Evolutionary conservation across 2,797 vertebrate species (phyloP).

Genomic region (Clarias pachynema): DNA sequence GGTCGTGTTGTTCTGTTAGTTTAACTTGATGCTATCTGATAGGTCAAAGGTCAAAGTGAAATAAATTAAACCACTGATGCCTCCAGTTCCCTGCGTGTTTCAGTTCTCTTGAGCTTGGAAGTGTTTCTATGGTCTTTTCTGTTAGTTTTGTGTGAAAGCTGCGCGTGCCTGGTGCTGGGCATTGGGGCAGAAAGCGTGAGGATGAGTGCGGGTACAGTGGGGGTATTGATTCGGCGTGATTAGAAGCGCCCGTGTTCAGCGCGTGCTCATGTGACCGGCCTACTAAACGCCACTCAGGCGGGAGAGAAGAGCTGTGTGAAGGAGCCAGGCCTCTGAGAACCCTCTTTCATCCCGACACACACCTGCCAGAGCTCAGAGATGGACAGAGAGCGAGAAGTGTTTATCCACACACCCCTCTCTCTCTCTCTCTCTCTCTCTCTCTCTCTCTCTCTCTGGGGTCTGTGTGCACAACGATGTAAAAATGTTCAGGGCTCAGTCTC

Average conservation of each 20-base stretch:
- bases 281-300: slow-evolving; percentile 74
- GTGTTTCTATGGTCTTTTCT: slow-evolving; percentile 11
- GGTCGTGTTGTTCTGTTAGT: neutral
- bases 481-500: slow-evolving; percentile 72
- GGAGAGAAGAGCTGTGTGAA: slow-evolving; percentile 38
- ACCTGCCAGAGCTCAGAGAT: slow-evolving; percentile 49
- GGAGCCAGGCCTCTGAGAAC: slow-evolving; percentile 53
- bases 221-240: slow-evolving; percentile 76
- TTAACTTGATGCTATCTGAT: neutral
- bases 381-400: slow-evolving; percentile 40
- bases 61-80: slow-evolving; percentile 4
- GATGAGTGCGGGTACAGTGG: slow-evolving; percentile 73
- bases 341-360: slow-evolving; percentile 55
- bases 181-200: slow-evolving; percentile 64
- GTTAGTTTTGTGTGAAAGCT: slow-evolving; percentile 22
- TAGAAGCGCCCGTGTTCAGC: slow-evolving; percentile 69
- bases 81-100: neutral
- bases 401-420: slow-evolving; percentile 19
- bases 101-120: slow-evolving; percentile 35
- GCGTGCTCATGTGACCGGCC: slow-evolving; percentile 81
- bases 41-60: slow-evolving; percentile 17
- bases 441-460: slow-evolving; percentile 34
- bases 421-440: slow-evolving; percentile 39
- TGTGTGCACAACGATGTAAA: slow-evolving; percentile 38
- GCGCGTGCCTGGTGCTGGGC: slow-evolving; percentile 38